Conservation (phyloP, 2,888 invertebrate genomes). For the Caprella mutica region DNA sequence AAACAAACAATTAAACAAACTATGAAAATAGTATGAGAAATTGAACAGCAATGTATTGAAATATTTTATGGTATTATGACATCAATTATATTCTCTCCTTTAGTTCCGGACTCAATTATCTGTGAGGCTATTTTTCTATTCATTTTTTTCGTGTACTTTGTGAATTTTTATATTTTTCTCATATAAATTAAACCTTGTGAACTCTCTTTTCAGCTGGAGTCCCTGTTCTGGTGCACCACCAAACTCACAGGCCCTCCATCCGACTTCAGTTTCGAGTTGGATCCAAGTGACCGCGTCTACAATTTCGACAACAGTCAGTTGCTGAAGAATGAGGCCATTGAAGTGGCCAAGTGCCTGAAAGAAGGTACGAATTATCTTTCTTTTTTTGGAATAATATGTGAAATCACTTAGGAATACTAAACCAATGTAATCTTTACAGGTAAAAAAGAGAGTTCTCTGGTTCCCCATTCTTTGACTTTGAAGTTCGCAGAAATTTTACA, state of each 20-base stretch:
- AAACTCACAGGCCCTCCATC: constrained; percentile 17
- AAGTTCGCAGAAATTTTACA: neutral
- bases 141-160: too few relatives aligned
- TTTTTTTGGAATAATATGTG: too few relatives aligned
- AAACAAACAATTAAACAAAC: too few relatives aligned
- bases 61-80: too few relatives aligned
- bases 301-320: constrained; percentile 63
- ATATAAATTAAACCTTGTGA: too few relatives aligned
- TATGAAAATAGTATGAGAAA: too few relatives aligned
- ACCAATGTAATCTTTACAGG: neutral
- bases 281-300: constrained; percentile 36
- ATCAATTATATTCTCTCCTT: too few relatives aligned
- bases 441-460: neutral
- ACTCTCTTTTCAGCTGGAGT: constrained; percentile 10
- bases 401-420: too few relatives aligned
- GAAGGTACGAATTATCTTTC: constrained; percentile 48
- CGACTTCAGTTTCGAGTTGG: neutral
- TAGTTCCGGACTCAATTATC: too few relatives aligned
- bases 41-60: too few relatives aligned
- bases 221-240: constrained; percentile 13
- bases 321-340: constrained; percentile 63
- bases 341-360: constrained; percentile 59
- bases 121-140: too few relatives aligned
- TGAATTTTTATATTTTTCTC: too few relatives aligned
- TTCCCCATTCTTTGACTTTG: neutral